Conservation (phyloP, 2,797 vertebrate genomes). For the Neosilurus hyrtlii region DNA sequence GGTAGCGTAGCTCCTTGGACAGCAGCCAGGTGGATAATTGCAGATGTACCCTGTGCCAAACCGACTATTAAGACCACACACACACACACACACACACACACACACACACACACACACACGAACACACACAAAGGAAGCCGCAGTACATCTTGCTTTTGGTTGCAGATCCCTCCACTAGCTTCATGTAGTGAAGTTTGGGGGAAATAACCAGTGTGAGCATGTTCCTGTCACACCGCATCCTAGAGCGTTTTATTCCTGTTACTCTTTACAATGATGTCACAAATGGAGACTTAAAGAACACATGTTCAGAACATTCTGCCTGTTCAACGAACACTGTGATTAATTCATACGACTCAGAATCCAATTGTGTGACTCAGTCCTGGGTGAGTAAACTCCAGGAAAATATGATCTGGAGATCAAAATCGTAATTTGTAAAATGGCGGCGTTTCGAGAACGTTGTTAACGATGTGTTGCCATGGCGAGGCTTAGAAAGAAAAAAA, state of each 20-base stretch:
- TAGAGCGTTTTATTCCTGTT: background rate
- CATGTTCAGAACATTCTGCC: background rate
- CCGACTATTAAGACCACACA: constrained; percentile 60
- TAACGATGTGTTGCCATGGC: no score
- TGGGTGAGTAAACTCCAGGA: no score
- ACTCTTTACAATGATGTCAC: background rate
- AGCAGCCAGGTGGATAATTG: constrained; percentile 57
- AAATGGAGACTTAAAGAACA: background rate
- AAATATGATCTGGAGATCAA: no score
- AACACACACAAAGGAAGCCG: background rate
- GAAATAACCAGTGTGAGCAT: background rate
- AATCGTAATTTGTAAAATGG: no score
- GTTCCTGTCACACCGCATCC: background rate
- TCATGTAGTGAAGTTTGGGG: background rate
- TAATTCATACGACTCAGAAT: background rate
- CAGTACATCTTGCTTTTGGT: background rate
- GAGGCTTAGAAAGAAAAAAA: background rate
- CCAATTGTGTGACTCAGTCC: no score
- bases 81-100: constrained; percentile 21
- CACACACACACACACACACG: constrained; percentile 15
- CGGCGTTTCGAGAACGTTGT: no score
- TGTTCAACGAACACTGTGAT: background rate
- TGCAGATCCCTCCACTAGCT: background rate
- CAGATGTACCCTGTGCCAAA: constrained; percentile 63
- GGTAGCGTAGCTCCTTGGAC: constrained; percentile 45